Evolutionary conservation across 2,888 invertebrate species (phyloP).

Genomic region (Orgyia antiqua): DNA sequence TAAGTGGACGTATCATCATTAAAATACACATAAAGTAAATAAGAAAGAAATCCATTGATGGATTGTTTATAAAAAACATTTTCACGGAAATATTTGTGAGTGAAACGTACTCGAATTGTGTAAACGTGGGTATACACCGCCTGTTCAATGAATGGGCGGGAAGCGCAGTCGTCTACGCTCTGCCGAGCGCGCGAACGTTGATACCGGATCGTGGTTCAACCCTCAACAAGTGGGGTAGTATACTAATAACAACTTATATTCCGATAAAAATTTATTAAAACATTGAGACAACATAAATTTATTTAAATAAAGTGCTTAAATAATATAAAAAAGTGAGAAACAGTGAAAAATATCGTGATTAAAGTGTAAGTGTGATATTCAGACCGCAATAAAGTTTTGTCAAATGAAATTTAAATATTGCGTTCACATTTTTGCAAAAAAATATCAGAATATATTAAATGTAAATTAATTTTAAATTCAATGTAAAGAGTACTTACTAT

Average conservation of each 20-base stretch:
- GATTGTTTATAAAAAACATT: too few species aligned
- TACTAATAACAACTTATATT: slow-evolving; percentile 25
- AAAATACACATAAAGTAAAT: too few species aligned
- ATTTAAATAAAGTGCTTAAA: too few species aligned
- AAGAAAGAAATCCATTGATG: too few species aligned
- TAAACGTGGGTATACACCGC: slow-evolving; percentile 36
- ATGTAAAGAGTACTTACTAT: too few species aligned
- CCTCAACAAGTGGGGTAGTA: slow-evolving; percentile 60
- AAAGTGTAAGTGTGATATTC: slow-evolving; percentile 18
- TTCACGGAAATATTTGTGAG: too few species aligned
- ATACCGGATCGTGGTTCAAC: slow-evolving; percentile 31
- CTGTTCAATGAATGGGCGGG: slow-evolving; percentile 63
- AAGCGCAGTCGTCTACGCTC: slow-evolving; percentile 72
- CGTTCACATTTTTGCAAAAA: slow-evolving; percentile 13
- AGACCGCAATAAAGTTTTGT: slow-evolving; percentile 21
- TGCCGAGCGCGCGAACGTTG: slow-evolving; percentile 71
- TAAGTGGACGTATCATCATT: too few species aligned
- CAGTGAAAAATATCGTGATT: slow-evolving; percentile 28
- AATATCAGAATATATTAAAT: not conserved
- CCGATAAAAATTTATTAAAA: slow-evolving; percentile 17
- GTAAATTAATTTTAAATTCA: too few species aligned
- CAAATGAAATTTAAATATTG: slow-evolving; percentile 17
- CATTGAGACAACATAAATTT: not conserved
- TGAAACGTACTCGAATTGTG: slow-evolving; percentile 47
- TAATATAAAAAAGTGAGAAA: slow-evolving; percentile 2